Evolutionary conservation across 2,797 vertebrate species (phyloP), one percentile per base, ranked within the genome.

Genomic region (Thunnus albacares): DNA sequence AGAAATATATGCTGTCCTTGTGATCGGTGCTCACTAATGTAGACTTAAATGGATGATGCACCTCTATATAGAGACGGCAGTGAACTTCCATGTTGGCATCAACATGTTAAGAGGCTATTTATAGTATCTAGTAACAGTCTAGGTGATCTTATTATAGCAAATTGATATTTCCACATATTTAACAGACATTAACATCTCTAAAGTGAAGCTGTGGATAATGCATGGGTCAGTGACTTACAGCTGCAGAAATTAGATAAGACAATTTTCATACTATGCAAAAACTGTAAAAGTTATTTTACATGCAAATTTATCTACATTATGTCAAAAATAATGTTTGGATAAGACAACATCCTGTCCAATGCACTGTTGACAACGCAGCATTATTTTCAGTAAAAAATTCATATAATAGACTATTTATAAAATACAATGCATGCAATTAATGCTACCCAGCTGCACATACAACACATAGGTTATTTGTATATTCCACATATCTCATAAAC

Each of bases 41-140:
- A 28, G 55, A 60, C 67, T 56, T 69, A 63, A 74, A 80, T 58
- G 60, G 61, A 71, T 82, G 38, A 75, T 68, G 69, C 35, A 76
- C 77, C 69, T 78, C n/a, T 80, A 66, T 77, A 51, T 71, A 51
- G 62, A 78, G 9, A 64, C 43, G 56, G 30, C n/a, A 55, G 18
- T 41, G 51, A 63, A 51, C 73, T 24, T 79, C 30, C 20, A 68
- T 12, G 11, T 43, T 75, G 53, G 68, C 64, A 66, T 26, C 53
- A 22, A 24, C 58, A 75, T n/a, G 17, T 22, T 62, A 12, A 3
- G 58, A 47, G 18, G 43, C 53, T 86, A 65, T 83, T 80, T 69
- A 71, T 51, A 79, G 26, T 24, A 67, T 63, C n/a, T 2, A 47
- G 45, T 45, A 45, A 49, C 15, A 49, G 17, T 49, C 45, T 7